phyloP scores from a whole-genome alignment of 2,888 invertebrate species.

The Dolichopus griseipennis region DNA sequence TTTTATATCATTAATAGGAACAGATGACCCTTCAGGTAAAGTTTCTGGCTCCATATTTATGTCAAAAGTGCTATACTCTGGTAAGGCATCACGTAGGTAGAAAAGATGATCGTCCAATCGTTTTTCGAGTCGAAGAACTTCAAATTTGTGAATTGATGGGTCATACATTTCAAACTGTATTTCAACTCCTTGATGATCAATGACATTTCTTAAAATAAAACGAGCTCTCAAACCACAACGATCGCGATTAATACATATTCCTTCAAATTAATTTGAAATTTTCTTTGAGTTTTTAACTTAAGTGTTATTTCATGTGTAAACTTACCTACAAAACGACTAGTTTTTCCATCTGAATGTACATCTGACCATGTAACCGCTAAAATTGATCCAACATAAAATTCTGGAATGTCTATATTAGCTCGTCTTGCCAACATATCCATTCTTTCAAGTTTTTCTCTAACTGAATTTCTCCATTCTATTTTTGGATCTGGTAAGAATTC shows the following conservation, averaged over 20 bases:
- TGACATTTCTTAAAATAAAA: constrained; percentile 84
- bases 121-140: constrained; percentile 86
- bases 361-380: constrained; percentile 83
- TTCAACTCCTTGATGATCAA: constrained; percentile 78
- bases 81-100: constrained; percentile 83
- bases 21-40: constrained; percentile 63
- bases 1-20: constrained; percentile 70
- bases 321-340: constrained; percentile 53
- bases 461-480: constrained; percentile 62
- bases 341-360: constrained; percentile 72
- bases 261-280: constrained; percentile 19
- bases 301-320: background rate
- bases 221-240: constrained; percentile 74
- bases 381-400: constrained; percentile 95
- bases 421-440: constrained; percentile 81
- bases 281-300: background rate
- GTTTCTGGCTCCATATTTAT: constrained; percentile 82
- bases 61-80: constrained; percentile 87
- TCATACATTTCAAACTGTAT: constrained; percentile 70
- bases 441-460: constrained; percentile 83
- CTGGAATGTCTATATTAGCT: constrained; percentile 75
- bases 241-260: constrained; percentile 84
- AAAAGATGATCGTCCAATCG: constrained; percentile 79
- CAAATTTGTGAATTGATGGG: constrained; percentile 80
- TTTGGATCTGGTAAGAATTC: constrained; percentile 89